phyloP scores from a whole-genome alignment of 1,140 invertebrate species.

The Zaprionus kolodkinae region DNA sequence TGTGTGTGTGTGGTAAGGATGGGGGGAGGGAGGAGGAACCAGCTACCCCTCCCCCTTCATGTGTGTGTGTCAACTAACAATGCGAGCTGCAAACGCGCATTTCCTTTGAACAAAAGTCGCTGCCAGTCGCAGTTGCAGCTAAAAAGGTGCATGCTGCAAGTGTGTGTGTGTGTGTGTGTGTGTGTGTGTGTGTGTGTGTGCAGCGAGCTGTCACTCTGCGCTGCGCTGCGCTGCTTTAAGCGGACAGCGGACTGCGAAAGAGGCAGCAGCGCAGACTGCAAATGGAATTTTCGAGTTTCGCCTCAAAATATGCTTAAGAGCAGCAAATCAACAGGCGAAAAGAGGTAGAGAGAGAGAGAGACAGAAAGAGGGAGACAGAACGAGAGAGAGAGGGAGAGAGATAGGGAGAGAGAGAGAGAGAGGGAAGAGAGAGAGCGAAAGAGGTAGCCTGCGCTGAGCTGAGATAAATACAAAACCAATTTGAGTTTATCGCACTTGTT shows the following conservation, averaged over 20 bases:
- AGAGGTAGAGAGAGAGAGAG: not conserved
- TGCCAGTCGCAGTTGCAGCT: slow-evolving; percentile 31
- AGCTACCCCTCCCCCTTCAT: not conserved
- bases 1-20: no score
- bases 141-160: slow-evolving; percentile 31
- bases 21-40: no score
- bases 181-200: slow-evolving; percentile 16
- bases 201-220: slow-evolving; percentile 39
- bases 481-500: slow-evolving; percentile 36
- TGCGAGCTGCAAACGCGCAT: slow-evolving; percentile 42
- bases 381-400: not conserved
- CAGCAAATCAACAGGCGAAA: not conserved
- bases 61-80: slow-evolving; percentile 23
- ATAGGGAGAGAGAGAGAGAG: not conserved
- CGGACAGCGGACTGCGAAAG: slow-evolving; percentile 39
- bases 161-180: not conserved
- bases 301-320: not conserved
- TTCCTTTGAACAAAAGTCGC: slow-evolving; percentile 41
- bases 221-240: slow-evolving; percentile 10
- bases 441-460: not conserved
- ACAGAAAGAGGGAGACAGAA: no score
- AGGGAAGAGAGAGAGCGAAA: not conserved
- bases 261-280: no score
- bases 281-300: not conserved
- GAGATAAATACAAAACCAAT: slow-evolving; percentile 33